Conservation (phyloP, 2,888 invertebrate genomes). For the Heliconius charithonia region DNA sequence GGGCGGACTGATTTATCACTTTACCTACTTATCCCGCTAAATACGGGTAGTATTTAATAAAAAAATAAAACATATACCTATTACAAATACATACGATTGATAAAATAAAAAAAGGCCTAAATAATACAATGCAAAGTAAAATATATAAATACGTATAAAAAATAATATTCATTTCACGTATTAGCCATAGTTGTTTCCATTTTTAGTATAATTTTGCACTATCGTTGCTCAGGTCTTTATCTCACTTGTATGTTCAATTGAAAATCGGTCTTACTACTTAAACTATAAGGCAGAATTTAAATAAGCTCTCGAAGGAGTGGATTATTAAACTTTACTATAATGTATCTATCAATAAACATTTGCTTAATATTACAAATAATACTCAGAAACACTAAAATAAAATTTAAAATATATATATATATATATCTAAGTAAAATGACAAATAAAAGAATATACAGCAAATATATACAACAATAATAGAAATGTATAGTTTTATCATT, state of each 20-base stretch:
- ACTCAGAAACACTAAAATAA: background rate
- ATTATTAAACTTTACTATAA: constrained; percentile 18
- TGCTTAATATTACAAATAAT: background rate
- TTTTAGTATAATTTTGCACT: constrained; percentile 7
- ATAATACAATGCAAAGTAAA: background rate
- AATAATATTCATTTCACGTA: background rate
- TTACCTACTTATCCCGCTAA: background rate
- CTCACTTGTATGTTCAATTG: too few relatives aligned
- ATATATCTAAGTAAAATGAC: too few relatives aligned
- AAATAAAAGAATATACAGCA: background rate
- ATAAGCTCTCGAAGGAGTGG: background rate
- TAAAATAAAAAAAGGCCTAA: background rate
- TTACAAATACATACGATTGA: background rate
- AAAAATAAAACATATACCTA: background rate
- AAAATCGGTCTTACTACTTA: background rate
- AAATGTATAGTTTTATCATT: background rate
- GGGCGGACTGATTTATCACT: background rate
- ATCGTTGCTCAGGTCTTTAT: constrained; percentile 1
- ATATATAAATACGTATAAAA: background rate
- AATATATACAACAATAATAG: background rate
- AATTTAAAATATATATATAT: background rate
- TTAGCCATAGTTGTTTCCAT: background rate
- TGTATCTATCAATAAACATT: constrained; percentile 19
- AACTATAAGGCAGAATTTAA: constrained; percentile 14
- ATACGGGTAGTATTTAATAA: background rate